These are phyloP conservation scores for Apostichopus leukothele DNA, from an alignment of 53 echinoderm and acorn worm species.

Conservation along the genomic window DNA sequence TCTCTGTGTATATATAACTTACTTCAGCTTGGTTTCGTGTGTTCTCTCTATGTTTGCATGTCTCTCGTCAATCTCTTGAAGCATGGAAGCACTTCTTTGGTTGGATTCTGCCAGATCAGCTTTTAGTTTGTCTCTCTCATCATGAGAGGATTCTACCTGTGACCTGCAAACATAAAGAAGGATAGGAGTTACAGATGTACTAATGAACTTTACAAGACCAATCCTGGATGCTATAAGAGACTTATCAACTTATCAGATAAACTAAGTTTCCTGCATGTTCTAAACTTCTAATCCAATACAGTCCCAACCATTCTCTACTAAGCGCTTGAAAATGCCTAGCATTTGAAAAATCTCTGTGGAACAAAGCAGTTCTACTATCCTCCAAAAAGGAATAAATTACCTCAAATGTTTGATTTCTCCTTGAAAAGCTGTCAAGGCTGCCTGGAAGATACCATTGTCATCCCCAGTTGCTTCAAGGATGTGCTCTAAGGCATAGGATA, in stretches of 20 bases:
- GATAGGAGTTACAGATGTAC: no score
- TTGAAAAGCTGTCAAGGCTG: conserved; percentile 85
- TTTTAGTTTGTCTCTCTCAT: conserved; percentile 87
- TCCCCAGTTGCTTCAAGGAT: conserved; percentile 76
- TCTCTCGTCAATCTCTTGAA: conserved; percentile 92
- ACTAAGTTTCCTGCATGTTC: no score
- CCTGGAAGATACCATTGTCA: conserved; percentile 86
- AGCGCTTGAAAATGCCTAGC: no score
- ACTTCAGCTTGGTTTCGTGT: conserved; percentile 84
- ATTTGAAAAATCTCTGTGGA: no score
- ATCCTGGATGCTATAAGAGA: no score
- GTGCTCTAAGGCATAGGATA: conserved; percentile 81
- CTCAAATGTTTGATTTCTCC: conserved; percentile 86
- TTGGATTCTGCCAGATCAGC: conserved; percentile 77
- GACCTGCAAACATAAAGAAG: conserved; percentile 49
- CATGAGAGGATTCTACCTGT: conserved; percentile 68
- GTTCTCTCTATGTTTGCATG: conserved; percentile 84
- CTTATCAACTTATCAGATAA: no score
- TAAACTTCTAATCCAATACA: no score
- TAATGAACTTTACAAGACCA: no score
- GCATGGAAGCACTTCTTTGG: conserved; percentile 65
- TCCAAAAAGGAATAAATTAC: conserved; percentile 48
- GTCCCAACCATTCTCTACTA: no score
- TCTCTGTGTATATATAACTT: conserved; percentile 37
- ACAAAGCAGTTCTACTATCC: neutral